Base-by-base conservation (phyloP, 2,888 invertebrate genomes). In the Alloscopus bannaensis region DNA sequence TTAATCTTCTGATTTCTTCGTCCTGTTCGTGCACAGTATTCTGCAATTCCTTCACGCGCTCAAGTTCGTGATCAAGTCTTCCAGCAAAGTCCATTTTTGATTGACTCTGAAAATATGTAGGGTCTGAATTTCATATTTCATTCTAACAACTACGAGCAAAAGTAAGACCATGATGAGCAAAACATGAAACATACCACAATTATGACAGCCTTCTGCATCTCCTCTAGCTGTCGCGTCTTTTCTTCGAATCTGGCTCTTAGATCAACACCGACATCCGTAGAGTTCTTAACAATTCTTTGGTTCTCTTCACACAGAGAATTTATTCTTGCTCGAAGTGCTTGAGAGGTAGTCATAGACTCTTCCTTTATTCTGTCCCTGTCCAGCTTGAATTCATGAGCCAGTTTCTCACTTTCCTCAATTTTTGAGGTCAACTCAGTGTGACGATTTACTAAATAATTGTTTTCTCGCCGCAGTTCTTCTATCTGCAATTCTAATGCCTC, bases 51-150 rank as follows among this genome's bases (percentile, higher is more conserved):
- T 83, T 84, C 8, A 57, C 69, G 28, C 68, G 65, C 42, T 86
- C 86, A n/a, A 65, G 59, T 60, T 86, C 84, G 52, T 84, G 82
- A 55, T 84, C 84, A 0, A 86, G 64, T 50, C 81, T 59, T 40
- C 81, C 83, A 3, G 84, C 86, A 64, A 86, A 78, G 3, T 83
- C 83, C 83, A 84, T 84, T 81, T 86, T 86, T 1, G 83, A 81
- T 42, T 83, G 83, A 47, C 82, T 84, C 86, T 86, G 45, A 16
- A 80, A 60, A 65, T 36, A 8, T 62, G 68, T 68, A 28, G 16
- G 45, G 6, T n/a, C 13, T 36, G 6, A 8, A 36, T 36, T 13
- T 8, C 13, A 8, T 36, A 36, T 36, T 8, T 36, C 13, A 36
- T 36, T 6, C 8, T 11, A 18, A 11, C n/a, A n/a, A 45, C 18